These are phyloP conservation scores for Oceanites oceanicus DNA, from an alignment of 2,113 vertebrate genomes.

Conservation along the genomic window DNA sequence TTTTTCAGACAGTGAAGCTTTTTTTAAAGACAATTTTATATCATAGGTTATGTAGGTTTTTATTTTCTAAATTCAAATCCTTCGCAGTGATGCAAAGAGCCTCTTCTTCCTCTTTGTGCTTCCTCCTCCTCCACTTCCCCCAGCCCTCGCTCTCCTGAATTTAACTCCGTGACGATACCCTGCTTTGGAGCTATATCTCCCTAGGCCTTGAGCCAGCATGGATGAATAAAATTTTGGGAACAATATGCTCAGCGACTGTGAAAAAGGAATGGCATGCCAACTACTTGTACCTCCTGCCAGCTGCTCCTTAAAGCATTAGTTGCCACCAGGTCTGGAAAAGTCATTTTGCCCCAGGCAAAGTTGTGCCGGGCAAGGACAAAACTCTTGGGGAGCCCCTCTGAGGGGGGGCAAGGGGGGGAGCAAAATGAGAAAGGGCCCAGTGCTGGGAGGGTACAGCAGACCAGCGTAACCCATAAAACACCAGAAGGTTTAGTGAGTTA, in stretches of 20 bases:
- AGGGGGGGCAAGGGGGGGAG: neutral
- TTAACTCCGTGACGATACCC: neutral
- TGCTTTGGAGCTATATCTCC: neutral
- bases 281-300: constrained; percentile 19
- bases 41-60: neutral
- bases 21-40: neutral
- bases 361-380: neutral
- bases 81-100: neutral
- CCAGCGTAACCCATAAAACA: neutral
- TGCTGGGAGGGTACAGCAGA: neutral
- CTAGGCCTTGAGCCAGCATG: constrained; percentile 6
- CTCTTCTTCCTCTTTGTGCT: neutral
- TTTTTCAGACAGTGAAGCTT: neutral
- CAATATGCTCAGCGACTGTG: neutral
- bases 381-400: neutral
- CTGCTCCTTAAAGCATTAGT: neutral
- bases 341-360: neutral
- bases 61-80: neutral
- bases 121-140: neutral
- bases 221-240: constrained; percentile 26
- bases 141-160: neutral
- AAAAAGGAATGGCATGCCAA: neutral
- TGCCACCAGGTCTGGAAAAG: neutral
- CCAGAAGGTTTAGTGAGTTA: neutral
- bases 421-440: neutral